Evolutionary conservation across 2,113 vertebrate genomes (phyloP), one percentile per base, ranked within the genome.

Genomic region (Pavo muticus): DNA sequence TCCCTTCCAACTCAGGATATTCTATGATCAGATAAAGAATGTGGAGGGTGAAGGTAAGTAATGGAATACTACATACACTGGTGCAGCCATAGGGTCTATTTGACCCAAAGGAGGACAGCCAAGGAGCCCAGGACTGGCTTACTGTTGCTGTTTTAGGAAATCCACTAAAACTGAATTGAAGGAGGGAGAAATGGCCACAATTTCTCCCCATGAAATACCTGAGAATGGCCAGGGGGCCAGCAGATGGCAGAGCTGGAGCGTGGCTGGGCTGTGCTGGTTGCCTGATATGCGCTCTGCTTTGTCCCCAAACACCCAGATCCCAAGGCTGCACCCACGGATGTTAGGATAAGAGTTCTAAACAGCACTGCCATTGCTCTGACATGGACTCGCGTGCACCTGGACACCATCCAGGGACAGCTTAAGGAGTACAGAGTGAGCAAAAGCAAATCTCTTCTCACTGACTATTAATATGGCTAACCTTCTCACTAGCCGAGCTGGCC

Each of bases 401-500:
- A 97, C 97, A 98, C 98, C 93, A 95, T 99, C 90, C 98, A 97
- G 92, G 99, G 99, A 94, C 98, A 98, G 90, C 99, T 99, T 94
- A 99, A 98, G 95, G 99, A 99, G 96, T 99, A 99, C 97, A 98
- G 98, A 98, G 99, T 99, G 97, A 99, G 98, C 89, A 90, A 56
- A 88, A 23, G 86, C 78, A 48, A 47, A 20, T 7, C 37, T 45
- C 71, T 2, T 10, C 0, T 23, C 42, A 14, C 30, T 82, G 6
- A 56, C 88, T 77, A 44, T 78, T 97, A 93, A 87, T 75, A 63
- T 70, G 2, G 57, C 96, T 96, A 89, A 72, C 91, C 61, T 39
- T 63, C 78, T 71, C 10, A 9, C 56, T 2, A 50, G 69, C 72
- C 20, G 2, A 3, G 56, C 92, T 10, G 21, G 56, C n/a, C 48